Evolutionary conservation across 2,888 invertebrate genomes (phyloP).

Genomic region (Andrena fulva): DNA sequence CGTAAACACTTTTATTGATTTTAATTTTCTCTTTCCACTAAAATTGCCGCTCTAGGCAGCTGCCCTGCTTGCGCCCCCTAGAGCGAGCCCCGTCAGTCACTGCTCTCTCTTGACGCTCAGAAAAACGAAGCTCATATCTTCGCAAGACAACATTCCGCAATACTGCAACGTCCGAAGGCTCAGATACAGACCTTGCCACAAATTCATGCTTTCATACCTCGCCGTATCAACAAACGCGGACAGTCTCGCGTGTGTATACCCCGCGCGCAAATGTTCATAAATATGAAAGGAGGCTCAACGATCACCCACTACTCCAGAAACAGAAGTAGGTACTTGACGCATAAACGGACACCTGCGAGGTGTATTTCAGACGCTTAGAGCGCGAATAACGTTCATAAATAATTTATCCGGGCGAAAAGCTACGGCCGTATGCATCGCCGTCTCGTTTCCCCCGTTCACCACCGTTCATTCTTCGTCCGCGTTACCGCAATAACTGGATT

Average conservation of each 20-base stretch:
- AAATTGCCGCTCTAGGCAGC: no score
- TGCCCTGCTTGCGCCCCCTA: no score
- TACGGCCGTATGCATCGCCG: constrained; percentile 45
- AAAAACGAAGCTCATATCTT: not conserved
- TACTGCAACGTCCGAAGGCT: not conserved
- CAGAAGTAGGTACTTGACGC: constrained; percentile 10
- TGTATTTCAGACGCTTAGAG: constrained; percentile 13
- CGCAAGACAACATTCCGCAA: not conserved
- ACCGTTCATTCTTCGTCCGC: constrained; percentile 43
- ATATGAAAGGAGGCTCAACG: constrained; percentile 14
- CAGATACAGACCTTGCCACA: not conserved
- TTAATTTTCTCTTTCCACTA: no score
- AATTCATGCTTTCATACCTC: not conserved
- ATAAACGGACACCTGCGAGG: not conserved
- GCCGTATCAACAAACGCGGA: constrained; percentile 4
- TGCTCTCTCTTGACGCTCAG: no score
- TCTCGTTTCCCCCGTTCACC: constrained; percentile 54
- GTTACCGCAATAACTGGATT: constrained; percentile 69
- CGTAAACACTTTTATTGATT: no score
- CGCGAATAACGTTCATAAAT: constrained; percentile 62
- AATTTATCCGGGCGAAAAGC: constrained; percentile 58
- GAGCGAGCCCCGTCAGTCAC: no score
- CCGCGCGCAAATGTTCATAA: constrained; percentile 13
- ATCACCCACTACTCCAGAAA: constrained; percentile 9
- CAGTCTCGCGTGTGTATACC: not conserved